Percentiles rank a stretch among this genome's conserved stretches.
phyloP scores from a whole-genome alignment of 2,888 invertebrate genomes.

The Desoria tigrina region DNA sequence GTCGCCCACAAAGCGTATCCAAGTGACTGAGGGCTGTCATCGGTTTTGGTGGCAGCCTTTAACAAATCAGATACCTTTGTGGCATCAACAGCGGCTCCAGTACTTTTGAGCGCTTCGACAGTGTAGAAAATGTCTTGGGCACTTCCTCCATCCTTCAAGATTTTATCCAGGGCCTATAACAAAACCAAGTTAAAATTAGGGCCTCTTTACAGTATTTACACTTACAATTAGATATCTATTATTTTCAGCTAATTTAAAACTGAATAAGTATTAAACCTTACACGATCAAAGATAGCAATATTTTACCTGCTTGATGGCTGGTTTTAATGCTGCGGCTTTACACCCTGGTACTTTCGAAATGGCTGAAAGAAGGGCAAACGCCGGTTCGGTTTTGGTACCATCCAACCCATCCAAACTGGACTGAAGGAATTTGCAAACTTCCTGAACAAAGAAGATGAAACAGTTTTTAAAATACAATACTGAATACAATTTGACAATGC shows the following conservation, averaged over 20 bases:
- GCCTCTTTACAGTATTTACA: background rate
- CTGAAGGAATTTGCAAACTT: slow-evolving; percentile 48
- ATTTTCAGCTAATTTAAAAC: slow-evolving; percentile 4
- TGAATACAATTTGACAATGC: too few relatives aligned
- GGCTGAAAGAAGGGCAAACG: slow-evolving; percentile 41
- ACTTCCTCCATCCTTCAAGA: slow-evolving; percentile 44
- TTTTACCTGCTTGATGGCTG: slow-evolving; percentile 48
- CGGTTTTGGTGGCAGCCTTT: slow-evolving; percentile 46
- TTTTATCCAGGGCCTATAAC: slow-evolving; percentile 42
- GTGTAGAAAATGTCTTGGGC: slow-evolving; percentile 49
- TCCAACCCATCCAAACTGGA: slow-evolving; percentile 43
- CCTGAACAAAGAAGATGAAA: slow-evolving; percentile 24
- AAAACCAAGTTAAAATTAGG: background rate
- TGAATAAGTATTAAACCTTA: background rate
- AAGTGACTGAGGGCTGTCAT: slow-evolving; percentile 48
- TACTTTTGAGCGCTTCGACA: slow-evolving; percentile 33
- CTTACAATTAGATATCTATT: background rate
- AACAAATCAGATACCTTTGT: slow-evolving; percentile 45
- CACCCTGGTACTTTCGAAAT: slow-evolving; percentile 42
- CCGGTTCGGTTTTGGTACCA: slow-evolving; percentile 44
- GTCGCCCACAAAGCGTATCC: slow-evolving; percentile 50
- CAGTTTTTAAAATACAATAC: background rate
- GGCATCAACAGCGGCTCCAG: slow-evolving; percentile 45
- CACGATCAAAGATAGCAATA: too few relatives aligned
- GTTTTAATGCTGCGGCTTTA: slow-evolving; percentile 43